A percentile compares a stretch with the other conserved stretches of the same genome.
Conservation (phyloP, 2,888 invertebrate species). For the Ecliptopera silaceata region DNA sequence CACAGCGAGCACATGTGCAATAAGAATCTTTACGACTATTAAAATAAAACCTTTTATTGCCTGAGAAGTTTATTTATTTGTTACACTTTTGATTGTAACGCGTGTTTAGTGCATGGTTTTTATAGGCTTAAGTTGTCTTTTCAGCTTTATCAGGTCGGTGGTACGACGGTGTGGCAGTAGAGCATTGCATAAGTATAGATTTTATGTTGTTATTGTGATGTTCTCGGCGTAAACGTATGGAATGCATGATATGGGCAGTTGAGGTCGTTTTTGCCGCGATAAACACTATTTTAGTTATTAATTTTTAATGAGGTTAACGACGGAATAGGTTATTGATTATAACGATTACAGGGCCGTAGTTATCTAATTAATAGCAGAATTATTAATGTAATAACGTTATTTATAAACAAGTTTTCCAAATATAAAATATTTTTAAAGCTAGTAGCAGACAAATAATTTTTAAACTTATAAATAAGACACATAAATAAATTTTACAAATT, state of each 20-base stretch:
- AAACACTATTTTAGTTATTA: conserved; percentile 63
- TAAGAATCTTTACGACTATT: conserved; percentile 76
- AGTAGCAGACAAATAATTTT: no score
- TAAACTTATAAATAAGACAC: no score
- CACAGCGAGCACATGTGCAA: conserved; percentile 67
- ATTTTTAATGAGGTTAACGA: conserved; percentile 57
- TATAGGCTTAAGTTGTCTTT: conserved; percentile 83
- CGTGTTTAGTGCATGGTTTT: conserved; percentile 83
- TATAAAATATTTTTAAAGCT: no score
- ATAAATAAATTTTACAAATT: no score
- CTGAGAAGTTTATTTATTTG: conserved; percentile 78
- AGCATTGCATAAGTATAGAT: conserved; percentile 82
- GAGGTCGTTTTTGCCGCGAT: conserved; percentile 66
- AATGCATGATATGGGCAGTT: conserved; percentile 75
- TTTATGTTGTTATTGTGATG: conserved; percentile 82
- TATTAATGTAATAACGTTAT: no score
- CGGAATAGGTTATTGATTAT: conserved; percentile 30
- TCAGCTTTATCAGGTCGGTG: conserved; percentile 83
- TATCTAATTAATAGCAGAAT: conserved; percentile 19
- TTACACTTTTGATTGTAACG: conserved; percentile 70
- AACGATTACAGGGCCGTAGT: conserved; percentile 20
- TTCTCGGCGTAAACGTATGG: conserved; percentile 79
- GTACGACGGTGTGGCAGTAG: conserved; percentile 80
- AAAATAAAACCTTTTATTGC: conserved; percentile 80
- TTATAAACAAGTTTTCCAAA: no score